phyloP scores from a whole-genome alignment of 2,113 vertebrate genomes.

The Trematomus loennbergii region DNA sequence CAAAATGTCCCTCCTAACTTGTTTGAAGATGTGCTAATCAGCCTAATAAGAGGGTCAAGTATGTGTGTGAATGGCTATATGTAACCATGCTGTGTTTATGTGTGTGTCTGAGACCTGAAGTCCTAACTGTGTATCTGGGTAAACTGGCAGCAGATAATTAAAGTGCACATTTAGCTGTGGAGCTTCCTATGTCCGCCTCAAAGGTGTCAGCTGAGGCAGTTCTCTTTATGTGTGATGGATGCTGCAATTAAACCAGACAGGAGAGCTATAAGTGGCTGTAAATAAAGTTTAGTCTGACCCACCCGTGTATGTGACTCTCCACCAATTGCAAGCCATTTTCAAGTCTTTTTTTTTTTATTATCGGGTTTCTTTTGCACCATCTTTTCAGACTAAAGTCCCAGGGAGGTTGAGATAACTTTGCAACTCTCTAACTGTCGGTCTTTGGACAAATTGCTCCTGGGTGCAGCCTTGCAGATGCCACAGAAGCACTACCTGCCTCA shows the following conservation, averaged over 20 bases:
- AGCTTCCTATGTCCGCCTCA: constrained; percentile 53
- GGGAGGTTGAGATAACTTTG: constrained; percentile 4
- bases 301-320: constrained; percentile 9
- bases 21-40: constrained; percentile 21
- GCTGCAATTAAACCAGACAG: constrained; percentile 67
- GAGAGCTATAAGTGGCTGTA: constrained; percentile 28
- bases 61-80: constrained; percentile 1
- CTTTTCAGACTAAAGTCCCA: background rate
- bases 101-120: constrained; percentile 23
- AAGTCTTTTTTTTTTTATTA: background rate
- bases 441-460: constrained; percentile 25
- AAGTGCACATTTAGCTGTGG: constrained; percentile 50
- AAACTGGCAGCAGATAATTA: constrained; percentile 76
- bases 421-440: constrained; percentile 1
- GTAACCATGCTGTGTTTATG: background rate
- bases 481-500: constrained; percentile 7
- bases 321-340: background rate
- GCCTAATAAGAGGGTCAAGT: constrained; percentile 47
- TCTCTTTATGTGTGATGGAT: constrained; percentile 63
- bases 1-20: background rate
- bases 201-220: constrained; percentile 63
- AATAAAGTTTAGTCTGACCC: constrained; percentile 24
- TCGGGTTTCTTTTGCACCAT: background rate
- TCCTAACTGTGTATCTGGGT: constrained; percentile 12
- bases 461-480: constrained; percentile 30